Percentiles rank a stretch among this genome's conserved stretches.
Conservation (phyloP, 2,797 vertebrate genomes). For the Pelochelys cantorii region DNA sequence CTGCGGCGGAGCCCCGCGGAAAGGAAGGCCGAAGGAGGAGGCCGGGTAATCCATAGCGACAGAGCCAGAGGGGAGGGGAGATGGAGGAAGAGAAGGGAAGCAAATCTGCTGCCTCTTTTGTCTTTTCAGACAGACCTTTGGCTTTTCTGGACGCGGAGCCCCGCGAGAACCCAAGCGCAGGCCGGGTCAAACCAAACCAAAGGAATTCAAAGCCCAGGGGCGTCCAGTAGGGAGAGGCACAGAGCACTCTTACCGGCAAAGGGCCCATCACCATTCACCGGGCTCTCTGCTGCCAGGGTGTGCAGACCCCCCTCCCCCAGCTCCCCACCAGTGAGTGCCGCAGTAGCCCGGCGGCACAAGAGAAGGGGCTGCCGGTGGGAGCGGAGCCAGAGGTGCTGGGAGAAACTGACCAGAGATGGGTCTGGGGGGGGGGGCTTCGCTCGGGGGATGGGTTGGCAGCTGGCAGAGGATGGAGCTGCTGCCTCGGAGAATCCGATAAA, state of each 20-base stretch:
- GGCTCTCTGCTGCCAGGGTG: not conserved
- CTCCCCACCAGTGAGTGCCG: not conserved
- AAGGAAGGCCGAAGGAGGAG: not conserved
- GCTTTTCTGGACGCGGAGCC: not conserved
- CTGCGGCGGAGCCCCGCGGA: fast-evolving
- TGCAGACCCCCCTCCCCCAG: not conserved
- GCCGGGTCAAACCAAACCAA: not conserved
- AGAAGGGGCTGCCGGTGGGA: not conserved
- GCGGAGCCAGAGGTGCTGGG: not conserved
- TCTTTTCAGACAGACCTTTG: not conserved
- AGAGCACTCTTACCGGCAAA: not conserved
- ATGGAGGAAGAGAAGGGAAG: not conserved
- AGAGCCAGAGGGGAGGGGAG: not conserved
- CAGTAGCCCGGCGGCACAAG: not conserved
- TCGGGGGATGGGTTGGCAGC: not conserved
- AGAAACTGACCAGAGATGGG: not conserved
- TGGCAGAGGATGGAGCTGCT: not conserved
- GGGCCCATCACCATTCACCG: not conserved
- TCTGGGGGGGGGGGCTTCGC: not conserved
- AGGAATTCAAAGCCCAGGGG: not conserved
- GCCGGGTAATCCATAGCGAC: not conserved
- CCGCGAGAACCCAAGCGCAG: fast-evolving
- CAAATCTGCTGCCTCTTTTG: not conserved
- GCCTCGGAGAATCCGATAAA: not conserved
- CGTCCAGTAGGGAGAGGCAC: not conserved